Evolutionary conservation across 92 coral and sea anemone species (phyloP), one percentile per base, ranked within the genome.

Genomic region (Ricordea florida): DNA sequence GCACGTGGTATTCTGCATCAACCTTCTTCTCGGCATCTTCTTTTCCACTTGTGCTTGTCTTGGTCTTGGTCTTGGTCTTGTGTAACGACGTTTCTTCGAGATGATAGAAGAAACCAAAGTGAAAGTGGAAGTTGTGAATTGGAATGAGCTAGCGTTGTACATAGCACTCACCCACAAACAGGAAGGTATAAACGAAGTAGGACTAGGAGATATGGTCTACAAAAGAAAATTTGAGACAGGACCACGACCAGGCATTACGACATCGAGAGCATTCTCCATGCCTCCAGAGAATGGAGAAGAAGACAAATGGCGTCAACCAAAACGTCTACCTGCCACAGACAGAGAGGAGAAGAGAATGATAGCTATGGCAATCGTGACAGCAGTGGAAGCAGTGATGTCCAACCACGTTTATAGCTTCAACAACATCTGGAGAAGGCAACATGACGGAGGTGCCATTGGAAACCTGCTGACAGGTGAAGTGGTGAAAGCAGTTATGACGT

Each of bases 231-330:
- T 41, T 46, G 38, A 65, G 45, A 40, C 59, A 30, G 58, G 73
- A 65, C 73, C 73, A 41, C 40, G 73, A 65, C 73, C 73, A 65
- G 59, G 59, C 10, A 65, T 65, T 41, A 65, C 60, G 59, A 65
- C 60, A 18, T 41, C 38, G 31, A 5, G 73, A 46, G 73, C 73
- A 40, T 46, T 65, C 73, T 41, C 57, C 26, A 28, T 25, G 31
- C 59, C 38, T 57, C 59, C 59, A 43, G 27, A 65, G 59, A 29
- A 41, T 65, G 73, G 58, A 46, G 59, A 41, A 46, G 73, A 44
- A 20, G 73, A 44, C 13, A 65, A 65, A 34, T 65, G 73, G 73
- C 40, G 31, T 24, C 36, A 41, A 65, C 73, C 35, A 65, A 50
- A 65, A 41, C 40, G 73, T 25, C 20, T 45, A 28, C 40, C 70